Evolutionary conservation across 2,797 vertebrate genomes (phyloP), one percentile per base, ranked within the genome.

Genomic region (Meda fulgida): DNA sequence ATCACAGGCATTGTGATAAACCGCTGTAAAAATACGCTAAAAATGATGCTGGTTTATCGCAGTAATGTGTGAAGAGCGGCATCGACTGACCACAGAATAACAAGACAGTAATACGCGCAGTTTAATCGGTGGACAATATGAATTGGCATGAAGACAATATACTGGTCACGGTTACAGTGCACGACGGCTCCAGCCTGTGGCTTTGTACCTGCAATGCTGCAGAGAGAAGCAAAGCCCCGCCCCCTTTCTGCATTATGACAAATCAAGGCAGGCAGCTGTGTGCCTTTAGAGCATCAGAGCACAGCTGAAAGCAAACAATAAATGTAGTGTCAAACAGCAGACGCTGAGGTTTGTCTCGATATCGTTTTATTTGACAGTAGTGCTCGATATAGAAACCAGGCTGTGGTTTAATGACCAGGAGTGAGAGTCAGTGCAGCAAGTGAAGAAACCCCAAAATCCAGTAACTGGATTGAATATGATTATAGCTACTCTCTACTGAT

Each of bases 211-310:
- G 96, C 96, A 97, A 93, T 96, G 95, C 96, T 95, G 96, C 96
- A 96, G 96, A 95, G 94, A 91, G 93, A 89, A 93, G 87, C 91
- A 92, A 88, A 73, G 92, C 93, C 94, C 94, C 94, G 94, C 95
- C 94, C 94, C 95, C 95, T 94, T 94, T 95, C 95, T 96, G 96
- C 96, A 97, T 97, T 97, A 97, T 97, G 96, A 97, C 96, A 97
- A 96, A 96, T 96, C 95, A 96, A 96, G 95, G 94, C 94, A 94
- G 94, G 95, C 95, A 95, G 95, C 94, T 93, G 93, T 94, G 93
- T 94, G 92, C 94, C 92, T 93, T 93, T 94, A 94, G 93, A 92
- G 93, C 92, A 93, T 93, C 93, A 94, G 86, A 93, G 94, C 91
- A 90, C 89, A 72, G 90, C 92, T 88, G 58, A 70, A 66, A 73